A percentile compares a stretch with the other conserved stretches of the same genome.
These are phyloP conservation scores for Macrobrachium rosenbergii DNA, from an alignment of 1,140 invertebrate species.

Conservation along the genomic window DNA sequence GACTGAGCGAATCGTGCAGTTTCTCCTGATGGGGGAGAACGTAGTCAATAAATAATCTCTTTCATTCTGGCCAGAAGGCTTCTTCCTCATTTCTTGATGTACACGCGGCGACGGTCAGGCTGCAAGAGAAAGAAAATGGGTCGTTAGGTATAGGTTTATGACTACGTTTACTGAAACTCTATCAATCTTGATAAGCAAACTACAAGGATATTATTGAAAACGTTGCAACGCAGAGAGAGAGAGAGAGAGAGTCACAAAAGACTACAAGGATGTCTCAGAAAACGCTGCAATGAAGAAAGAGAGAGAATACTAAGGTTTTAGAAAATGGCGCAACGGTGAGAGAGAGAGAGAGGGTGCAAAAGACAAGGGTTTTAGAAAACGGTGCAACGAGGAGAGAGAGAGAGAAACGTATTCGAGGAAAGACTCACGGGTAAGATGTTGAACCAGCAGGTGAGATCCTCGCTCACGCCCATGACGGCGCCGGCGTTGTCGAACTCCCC, in stretches of 20 bases:
- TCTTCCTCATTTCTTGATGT: conserved; percentile 56
- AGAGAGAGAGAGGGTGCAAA: not conserved
- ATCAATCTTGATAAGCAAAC: not conserved
- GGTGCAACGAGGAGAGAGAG: not conserved
- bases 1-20: not conserved
- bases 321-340: too few relatives aligned
- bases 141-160: not conserved
- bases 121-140: not conserved
- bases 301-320: too few relatives aligned
- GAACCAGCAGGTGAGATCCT: conserved; percentile 61
- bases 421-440: conserved; percentile 54
- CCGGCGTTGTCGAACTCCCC: conserved; percentile 58
- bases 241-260: too few relatives aligned
- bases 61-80: not conserved
- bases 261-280: too few relatives aligned
- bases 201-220: not conserved
- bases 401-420: not conserved
- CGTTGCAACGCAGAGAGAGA: too few relatives aligned
- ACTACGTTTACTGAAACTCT: not conserved
- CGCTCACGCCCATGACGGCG: conserved; percentile 55
- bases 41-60: conserved; percentile 18
- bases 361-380: not conserved
- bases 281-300: too few relatives aligned
- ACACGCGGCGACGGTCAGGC: conserved; percentile 51
- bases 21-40: not conserved